Conservation (phyloP, 2,888 invertebrate species). For the Myopa tessellatipennis region DNA sequence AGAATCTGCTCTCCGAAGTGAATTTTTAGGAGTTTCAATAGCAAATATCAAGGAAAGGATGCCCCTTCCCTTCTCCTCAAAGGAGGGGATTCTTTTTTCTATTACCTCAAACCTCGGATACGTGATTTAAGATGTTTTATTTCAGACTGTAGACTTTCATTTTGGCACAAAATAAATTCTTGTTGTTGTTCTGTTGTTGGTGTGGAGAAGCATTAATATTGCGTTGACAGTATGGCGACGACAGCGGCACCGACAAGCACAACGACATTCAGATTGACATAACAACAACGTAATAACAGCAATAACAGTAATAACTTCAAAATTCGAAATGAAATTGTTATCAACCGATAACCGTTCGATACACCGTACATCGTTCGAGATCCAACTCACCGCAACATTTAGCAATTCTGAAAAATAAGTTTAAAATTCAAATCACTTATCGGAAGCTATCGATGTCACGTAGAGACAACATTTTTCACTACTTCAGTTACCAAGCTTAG, state of each 20-base stretch:
- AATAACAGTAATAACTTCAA: not conserved
- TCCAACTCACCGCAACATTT: conserved; percentile 20
- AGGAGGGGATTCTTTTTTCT: not conserved
- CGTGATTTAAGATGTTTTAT: conserved; percentile 12
- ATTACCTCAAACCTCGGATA: conserved; percentile 2
- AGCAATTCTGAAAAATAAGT: conserved; percentile 43
- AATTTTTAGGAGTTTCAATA: not conserved
- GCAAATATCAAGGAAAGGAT: not conserved
- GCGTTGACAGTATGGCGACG: conserved; percentile 15
- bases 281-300: conserved; percentile 24
- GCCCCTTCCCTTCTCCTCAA: not conserved
- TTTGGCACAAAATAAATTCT: conserved; percentile 10
- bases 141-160: conserved; percentile 7
- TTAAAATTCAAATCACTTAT: conserved; percentile 46
- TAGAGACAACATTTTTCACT: conserved; percentile 46
- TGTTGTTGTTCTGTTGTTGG: not conserved
- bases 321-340: conserved; percentile 11
- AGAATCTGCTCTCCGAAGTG: not conserved
- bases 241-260: not conserved
- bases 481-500: conserved; percentile 2
- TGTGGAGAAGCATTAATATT: conserved; percentile 15
- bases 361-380: not conserved
- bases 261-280: not conserved
- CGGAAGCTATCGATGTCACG: conserved; percentile 42
- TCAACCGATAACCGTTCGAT: not conserved